Conservation (phyloP, 2,888 invertebrate species). For the Leucophenga montana region DNA sequence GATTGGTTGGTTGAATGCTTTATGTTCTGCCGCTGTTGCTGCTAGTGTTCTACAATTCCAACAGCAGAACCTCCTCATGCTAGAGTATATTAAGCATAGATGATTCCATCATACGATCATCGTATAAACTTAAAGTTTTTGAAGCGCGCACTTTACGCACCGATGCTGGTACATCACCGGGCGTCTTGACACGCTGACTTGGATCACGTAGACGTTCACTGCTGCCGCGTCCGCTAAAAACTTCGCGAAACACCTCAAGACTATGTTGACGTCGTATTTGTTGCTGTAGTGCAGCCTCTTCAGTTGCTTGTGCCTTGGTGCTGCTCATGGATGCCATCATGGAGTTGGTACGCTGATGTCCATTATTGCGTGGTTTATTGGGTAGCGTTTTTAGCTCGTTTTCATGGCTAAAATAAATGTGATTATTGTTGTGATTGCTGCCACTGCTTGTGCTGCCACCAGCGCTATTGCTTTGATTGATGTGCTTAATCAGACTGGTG, state of each 20-base stretch:
- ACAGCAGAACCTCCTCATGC: conserved; percentile 74
- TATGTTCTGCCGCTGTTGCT: conserved; percentile 54
- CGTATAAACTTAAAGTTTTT: conserved; percentile 87
- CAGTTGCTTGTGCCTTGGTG: background rate
- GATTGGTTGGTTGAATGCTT: background rate
- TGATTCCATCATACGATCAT: conserved; percentile 88
- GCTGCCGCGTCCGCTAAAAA: conserved; percentile 80
- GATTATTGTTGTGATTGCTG: conserved; percentile 42
- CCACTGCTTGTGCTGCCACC: background rate
- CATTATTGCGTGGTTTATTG: conserved; percentile 51
- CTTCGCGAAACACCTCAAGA: conserved; percentile 83
- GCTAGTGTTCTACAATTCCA: conserved; percentile 68
- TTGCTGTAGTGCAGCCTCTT: conserved; percentile 42
- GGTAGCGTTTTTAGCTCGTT: conserved; percentile 53
- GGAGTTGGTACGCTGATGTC: conserved; percentile 58
- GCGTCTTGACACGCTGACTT: conserved; percentile 85
- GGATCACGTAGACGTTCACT: conserved; percentile 80
- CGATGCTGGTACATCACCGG: conserved; percentile 86
- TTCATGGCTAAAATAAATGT: conserved; percentile 49
- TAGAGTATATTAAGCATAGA: conserved; percentile 72
- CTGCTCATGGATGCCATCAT: conserved; percentile 46
- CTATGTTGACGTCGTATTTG: conserved; percentile 78
- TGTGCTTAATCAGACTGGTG: conserved; percentile 59
- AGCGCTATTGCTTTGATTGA: conserved; percentile 28
- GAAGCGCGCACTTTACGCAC: conserved; percentile 82